Evolutionary conservation across 2,113 vertebrate species (phyloP).

Genomic region (Cyrtonyx montezumae): DNA sequence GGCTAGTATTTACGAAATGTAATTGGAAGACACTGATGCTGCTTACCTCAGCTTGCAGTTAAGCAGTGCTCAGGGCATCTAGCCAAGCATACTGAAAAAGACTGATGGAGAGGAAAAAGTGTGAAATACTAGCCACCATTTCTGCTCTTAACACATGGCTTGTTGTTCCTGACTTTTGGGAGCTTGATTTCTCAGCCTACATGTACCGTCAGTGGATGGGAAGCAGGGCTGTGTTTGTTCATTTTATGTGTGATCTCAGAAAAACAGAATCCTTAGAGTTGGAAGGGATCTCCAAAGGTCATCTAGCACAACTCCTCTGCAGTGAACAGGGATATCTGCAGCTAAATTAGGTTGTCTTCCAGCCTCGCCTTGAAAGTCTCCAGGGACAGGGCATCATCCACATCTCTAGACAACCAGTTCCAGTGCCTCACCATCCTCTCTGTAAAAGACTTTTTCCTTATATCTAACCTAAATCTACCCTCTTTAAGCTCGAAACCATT

Average conservation of each 20-base stretch:
- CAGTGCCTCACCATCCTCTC: too few species aligned
- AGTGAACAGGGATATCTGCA: too few species aligned
- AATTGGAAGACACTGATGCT: conserved; percentile 35
- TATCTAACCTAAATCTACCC: too few species aligned
- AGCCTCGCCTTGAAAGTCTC: too few species aligned
- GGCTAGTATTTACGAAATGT: conserved; percentile 34
- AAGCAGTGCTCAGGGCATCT: conserved; percentile 2
- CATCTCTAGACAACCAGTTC: too few species aligned
- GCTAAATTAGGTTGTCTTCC: too few species aligned
- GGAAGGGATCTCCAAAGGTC: too few species aligned
- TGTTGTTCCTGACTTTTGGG: neutral
- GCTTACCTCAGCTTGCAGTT: conserved; percentile 30
- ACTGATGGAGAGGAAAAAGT: neutral
- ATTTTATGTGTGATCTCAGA: neutral
- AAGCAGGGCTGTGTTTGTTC: neutral
- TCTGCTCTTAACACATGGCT: conserved; percentile 6
- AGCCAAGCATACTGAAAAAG: conserved; percentile 46
- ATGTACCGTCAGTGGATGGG: neutral
- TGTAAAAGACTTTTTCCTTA: too few species aligned
- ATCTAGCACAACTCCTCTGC: too few species aligned
- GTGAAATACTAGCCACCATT: neutral
- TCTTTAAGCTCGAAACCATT: too few species aligned
- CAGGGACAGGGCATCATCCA: too few species aligned
- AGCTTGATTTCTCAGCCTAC: neutral
- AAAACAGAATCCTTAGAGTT: too few species aligned